These are phyloP conservation scores for Neolamprologus modestus DNA, from an alignment of 2,113 vertebrate genomes.

Conservation along the genomic window DNA sequence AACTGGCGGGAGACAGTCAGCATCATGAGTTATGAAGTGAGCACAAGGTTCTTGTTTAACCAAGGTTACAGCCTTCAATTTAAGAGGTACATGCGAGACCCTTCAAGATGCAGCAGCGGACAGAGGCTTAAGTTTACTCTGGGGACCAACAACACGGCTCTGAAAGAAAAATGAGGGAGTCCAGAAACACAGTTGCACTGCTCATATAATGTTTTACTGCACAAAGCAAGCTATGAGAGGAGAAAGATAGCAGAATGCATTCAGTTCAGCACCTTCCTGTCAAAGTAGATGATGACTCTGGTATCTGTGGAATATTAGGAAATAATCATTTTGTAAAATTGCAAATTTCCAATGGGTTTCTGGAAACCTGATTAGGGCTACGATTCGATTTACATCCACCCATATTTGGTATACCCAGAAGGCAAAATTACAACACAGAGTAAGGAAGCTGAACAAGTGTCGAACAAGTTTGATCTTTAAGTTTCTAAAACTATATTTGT, in stretches of 20 bases:
- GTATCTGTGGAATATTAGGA: neutral
- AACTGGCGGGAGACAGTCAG: neutral
- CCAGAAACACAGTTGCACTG: neutral
- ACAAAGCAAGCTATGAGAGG: neutral
- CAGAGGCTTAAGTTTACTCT: neutral
- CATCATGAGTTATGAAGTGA: neutral
- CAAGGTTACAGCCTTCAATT: conserved; percentile 15
- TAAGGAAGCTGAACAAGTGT: neutral
- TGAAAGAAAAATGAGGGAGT: neutral
- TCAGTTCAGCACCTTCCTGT: neutral
- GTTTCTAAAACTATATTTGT: neutral
- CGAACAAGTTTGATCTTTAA: neutral
- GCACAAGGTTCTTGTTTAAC: conserved; percentile 18
- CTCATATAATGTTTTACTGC: neutral
- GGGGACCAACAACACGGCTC: neutral
- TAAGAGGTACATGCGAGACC: conserved; percentile 35
- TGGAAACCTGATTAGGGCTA: neutral
- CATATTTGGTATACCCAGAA: neutral
- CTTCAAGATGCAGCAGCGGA: conserved; percentile 1
- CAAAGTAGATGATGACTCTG: neutral
- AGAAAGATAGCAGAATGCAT: neutral
- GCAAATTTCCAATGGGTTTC: neutral
- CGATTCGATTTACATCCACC: neutral
- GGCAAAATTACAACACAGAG: neutral
- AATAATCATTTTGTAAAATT: neutral